phyloP scores from a whole-genome alignment of 1,140 invertebrate genomes.

The Berghia stephanieae region DNA sequence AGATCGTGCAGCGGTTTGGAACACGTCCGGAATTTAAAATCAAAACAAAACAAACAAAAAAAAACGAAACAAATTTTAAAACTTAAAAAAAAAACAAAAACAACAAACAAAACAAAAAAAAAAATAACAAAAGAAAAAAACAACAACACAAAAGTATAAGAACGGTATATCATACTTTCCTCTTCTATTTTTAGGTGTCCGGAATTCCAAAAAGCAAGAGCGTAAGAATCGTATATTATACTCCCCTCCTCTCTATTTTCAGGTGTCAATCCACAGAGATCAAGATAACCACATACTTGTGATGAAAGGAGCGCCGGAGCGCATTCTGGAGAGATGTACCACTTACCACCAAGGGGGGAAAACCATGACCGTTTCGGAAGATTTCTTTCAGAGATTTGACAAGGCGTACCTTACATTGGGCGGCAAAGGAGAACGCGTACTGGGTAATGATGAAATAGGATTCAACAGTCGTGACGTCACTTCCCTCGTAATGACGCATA shows the following conservation, averaged over 20 bases:
- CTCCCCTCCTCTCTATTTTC: neutral
- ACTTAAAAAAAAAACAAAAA: no score
- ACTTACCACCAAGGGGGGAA: constrained; percentile 96
- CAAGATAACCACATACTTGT: constrained; percentile 92
- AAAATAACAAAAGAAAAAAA: no score
- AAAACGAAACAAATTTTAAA: no score
- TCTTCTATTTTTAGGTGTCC: neutral
- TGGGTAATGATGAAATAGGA: constrained; percentile 72
- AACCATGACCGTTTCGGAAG: constrained; percentile 91
- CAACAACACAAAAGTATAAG: no score
- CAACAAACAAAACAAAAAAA: no score
- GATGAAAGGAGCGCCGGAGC: constrained; percentile 99
- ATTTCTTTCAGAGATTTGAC: constrained; percentile 98
- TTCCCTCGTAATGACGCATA: no score
- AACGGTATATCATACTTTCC: neutral
- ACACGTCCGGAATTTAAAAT: no score
- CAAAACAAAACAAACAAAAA: no score
- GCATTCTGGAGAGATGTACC: constrained; percentile 94
- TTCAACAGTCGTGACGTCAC: no score
- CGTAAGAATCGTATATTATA: neutral
- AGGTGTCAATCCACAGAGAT: constrained; percentile 95
- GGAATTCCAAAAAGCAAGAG: neutral
- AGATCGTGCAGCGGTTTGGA: no score
- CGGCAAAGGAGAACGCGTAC: constrained; percentile 95
- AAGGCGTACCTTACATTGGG: constrained; percentile 97